Conservation (phyloP, 1,140 invertebrate genomes). For the Drosophila novamexicana region DNA sequence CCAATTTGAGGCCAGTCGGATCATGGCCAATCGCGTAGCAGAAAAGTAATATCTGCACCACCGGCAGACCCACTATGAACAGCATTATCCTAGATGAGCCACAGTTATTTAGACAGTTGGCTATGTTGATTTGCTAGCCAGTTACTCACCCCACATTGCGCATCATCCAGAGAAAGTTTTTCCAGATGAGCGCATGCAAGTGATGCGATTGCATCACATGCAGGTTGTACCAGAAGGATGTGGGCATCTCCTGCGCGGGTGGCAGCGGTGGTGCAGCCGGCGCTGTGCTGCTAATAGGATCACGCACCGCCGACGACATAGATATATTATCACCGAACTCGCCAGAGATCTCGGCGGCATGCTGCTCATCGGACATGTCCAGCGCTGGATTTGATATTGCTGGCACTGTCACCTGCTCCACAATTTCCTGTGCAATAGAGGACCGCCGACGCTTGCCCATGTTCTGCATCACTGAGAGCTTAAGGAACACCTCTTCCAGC, state of each 20-base stretch:
- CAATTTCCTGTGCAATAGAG: constrained; percentile 90
- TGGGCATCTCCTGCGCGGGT: constrained; percentile 86
- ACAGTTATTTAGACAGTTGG: constrained; percentile 9
- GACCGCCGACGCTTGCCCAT: constrained; percentile 91
- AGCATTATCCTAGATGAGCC: constrained; percentile 89
- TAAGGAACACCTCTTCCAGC: constrained; percentile 96
- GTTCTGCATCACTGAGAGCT: constrained; percentile 93
- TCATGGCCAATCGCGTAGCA: constrained; percentile 97
- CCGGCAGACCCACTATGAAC: constrained; percentile 96
- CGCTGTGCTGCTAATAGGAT: constrained; percentile 85
- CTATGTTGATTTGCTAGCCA: not conserved
- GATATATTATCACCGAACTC: constrained; percentile 94
- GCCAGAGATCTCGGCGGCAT: constrained; percentile 91
- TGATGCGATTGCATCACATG: constrained; percentile 89
- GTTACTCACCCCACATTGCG: constrained; percentile 93
- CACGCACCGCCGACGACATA: constrained; percentile 88
- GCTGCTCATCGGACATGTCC: constrained; percentile 87
- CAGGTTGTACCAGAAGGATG: constrained; percentile 86
- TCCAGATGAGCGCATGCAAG: constrained; percentile 94
- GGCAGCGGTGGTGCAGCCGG: constrained; percentile 86
- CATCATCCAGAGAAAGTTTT: constrained; percentile 96
- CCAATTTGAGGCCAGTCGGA: constrained; percentile 92
- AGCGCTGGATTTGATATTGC: constrained; percentile 87
- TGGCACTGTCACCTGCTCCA: constrained; percentile 87
- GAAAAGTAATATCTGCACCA: constrained; percentile 96